phyloP scores from a whole-genome alignment of 2,888 invertebrate genomes.

The Amorpha juglandis region DNA sequence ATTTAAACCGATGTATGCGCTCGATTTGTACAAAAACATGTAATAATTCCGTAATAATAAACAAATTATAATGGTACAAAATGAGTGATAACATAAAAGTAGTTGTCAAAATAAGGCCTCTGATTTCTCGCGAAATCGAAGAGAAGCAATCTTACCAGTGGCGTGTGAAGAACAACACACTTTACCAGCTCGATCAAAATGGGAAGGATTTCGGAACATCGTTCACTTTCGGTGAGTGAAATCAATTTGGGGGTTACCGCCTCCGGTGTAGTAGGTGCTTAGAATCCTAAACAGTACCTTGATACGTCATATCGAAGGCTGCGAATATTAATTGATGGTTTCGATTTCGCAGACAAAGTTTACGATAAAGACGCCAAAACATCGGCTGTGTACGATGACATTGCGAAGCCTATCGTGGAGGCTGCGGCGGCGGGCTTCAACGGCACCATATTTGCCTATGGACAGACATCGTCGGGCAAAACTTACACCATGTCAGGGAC shows the following conservation, averaged over 20 bases:
- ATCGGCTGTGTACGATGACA: slow-evolving; percentile 85
- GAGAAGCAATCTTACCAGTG: slow-evolving; percentile 84
- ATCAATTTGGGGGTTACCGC: neutral
- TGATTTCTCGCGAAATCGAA: slow-evolving; percentile 86
- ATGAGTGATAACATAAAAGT: slow-evolving; percentile 90
- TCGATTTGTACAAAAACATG: slow-evolving; percentile 31
- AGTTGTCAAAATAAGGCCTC: slow-evolving; percentile 89
- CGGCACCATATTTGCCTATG: slow-evolving; percentile 96
- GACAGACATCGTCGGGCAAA: slow-evolving; percentile 95
- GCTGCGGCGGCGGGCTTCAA: slow-evolving; percentile 90
- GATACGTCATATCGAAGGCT: slow-evolving; percentile 36
- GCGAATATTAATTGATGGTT: slow-evolving; percentile 14
- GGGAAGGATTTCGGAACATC: slow-evolving; percentile 60
- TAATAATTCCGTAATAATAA: slow-evolving; percentile 38
- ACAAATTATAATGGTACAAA: slow-evolving; percentile 47
- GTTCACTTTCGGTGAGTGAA: slow-evolving; percentile 72
- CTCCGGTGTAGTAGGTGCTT: neutral
- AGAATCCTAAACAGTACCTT: slow-evolving; percentile 4
- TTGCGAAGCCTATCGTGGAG: slow-evolving; percentile 89
- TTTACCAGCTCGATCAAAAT: slow-evolving; percentile 84
- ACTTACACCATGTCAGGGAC: slow-evolving; percentile 93
- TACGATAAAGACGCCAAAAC: slow-evolving; percentile 86
- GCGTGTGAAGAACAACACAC: slow-evolving; percentile 84
- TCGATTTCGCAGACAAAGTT: slow-evolving; percentile 87
- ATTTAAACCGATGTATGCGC: neutral